phyloP scores from a whole-genome alignment of 2,113 vertebrate species.

The Brachionichthys hirsutus region DNA sequence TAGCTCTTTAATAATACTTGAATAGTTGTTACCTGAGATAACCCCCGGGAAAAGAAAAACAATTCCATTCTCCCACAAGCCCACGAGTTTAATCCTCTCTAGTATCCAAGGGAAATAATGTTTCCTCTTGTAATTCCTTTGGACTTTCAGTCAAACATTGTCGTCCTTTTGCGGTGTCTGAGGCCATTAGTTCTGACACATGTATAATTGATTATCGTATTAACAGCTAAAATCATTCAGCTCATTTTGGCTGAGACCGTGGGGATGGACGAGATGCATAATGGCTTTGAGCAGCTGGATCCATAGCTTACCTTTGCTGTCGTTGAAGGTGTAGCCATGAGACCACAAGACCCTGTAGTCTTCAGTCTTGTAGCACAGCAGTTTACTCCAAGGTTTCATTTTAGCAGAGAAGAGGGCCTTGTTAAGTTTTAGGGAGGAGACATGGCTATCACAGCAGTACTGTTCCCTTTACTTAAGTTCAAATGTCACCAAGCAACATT shows the following conservation, averaged over 20 bases:
- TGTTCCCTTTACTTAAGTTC: constrained; percentile 24
- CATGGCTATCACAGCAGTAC: constrained; percentile 9
- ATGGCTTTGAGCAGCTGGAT: constrained; percentile 51
- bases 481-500: constrained; percentile 32
- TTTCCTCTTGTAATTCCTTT: constrained; percentile 65
- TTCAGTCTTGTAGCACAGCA: neutral
- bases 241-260: constrained; percentile 49
- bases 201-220: constrained; percentile 74
- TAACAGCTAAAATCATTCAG: constrained; percentile 64
- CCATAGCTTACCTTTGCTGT: constrained; percentile 52
- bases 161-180: constrained; percentile 60
- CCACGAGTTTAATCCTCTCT: constrained; percentile 61
- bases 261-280: constrained; percentile 51
- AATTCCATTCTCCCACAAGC: constrained; percentile 64
- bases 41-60: constrained; percentile 67
- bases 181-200: constrained; percentile 68
- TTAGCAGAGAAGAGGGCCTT: neutral
- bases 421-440: neutral
- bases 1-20: constrained; percentile 72
- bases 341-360: constrained; percentile 4
- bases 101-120: constrained; percentile 66
- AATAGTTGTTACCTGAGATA: constrained; percentile 71
- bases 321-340: constrained; percentile 18
- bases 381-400: neutral
- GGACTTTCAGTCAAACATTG: constrained; percentile 60